Conservation (phyloP, 2,113 vertebrate genomes). For the Dicrurus megarhynchus region DNA sequence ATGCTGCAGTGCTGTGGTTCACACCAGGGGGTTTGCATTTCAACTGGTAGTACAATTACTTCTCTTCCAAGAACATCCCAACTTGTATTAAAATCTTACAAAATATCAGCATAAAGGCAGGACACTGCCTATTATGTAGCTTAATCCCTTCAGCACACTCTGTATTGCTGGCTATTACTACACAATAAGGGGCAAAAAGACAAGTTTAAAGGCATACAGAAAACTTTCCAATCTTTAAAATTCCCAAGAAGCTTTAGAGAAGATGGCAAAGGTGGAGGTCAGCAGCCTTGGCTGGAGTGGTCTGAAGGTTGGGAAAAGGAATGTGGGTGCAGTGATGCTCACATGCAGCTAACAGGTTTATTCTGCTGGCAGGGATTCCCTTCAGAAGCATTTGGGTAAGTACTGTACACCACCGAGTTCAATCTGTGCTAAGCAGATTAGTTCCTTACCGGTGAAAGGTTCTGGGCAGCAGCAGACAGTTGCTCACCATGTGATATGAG, state of each 20-base stretch:
- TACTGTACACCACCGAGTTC: conserved; percentile 33
- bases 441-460: conserved; percentile 69
- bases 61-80: not conserved
- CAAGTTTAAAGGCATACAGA: not conserved
- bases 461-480: conserved; percentile 70
- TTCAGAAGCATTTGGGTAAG: conserved; percentile 49
- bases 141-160: not conserved
- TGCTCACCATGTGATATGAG: conserved; percentile 54
- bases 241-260: not conserved
- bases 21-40: not conserved
- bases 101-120: not conserved
- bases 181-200: not conserved
- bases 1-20: not conserved
- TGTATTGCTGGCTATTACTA: not conserved
- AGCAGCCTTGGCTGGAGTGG: not conserved
- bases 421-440: conserved; percentile 74
- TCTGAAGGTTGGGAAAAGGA: not conserved
- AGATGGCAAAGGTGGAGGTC: not conserved
- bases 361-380: conserved; percentile 36
- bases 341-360: conserved; percentile 30
- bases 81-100: not conserved
- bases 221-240: not conserved
- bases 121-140: not conserved
- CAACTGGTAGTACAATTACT: not conserved
- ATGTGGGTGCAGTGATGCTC: fast-evolving